Evolutionary conservation across 2,113 vertebrate species (phyloP), one percentile per base, ranked within the genome.

Genomic region (Myotis davidii): DNA sequence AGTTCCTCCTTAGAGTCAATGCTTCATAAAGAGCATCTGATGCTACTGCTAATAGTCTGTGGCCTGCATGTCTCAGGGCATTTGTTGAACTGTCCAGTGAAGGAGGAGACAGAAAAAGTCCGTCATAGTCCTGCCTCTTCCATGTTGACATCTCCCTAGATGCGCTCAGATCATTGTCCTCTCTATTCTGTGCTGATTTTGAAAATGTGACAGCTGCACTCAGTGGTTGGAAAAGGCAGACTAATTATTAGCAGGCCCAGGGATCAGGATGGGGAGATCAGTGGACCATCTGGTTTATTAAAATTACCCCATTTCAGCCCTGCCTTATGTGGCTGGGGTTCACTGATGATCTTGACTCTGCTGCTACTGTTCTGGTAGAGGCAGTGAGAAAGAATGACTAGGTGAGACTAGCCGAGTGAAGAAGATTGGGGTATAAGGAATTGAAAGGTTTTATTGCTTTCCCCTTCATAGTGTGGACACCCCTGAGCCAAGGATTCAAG

Each of bases 351-450:
- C 85, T 56, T 50, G 59, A 34, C 6, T 37, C 23, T 72, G 37
- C 20, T 52, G 0, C 54, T 20, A 0, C 64, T 21, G 12, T 37
- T 50, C 64, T 56, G 67, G 9, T 5, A 27, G 65, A 52, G 59
- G 39, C 0, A 6, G 16, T 64, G 56, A 64, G 91, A 25, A 42
- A 27, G 29, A 50, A 10, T 27, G 25, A n/a, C 54, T 34, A 3
- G 27, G 13, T 16, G 12, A 29, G 14, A 59, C 6, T 27, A 17
- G 32, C 8, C 34, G 9, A 10, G 3, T 29, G 54, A 79, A n/a
- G 25, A 59, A 50, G n/a, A n/a, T 12, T 0, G 21, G 29, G 5
- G 3, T 6, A 0, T 10, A 12, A 77, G 39, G 65, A 45, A 39
- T 0, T 39, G 8, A 18, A 48, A 88, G 39, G 17, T 34, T 3